A percentile compares a stretch with the other conserved stretches of the same genome.
phyloP scores from a whole-genome alignment of 2,888 invertebrate genomes.

The Sylvicola cinctus region DNA sequence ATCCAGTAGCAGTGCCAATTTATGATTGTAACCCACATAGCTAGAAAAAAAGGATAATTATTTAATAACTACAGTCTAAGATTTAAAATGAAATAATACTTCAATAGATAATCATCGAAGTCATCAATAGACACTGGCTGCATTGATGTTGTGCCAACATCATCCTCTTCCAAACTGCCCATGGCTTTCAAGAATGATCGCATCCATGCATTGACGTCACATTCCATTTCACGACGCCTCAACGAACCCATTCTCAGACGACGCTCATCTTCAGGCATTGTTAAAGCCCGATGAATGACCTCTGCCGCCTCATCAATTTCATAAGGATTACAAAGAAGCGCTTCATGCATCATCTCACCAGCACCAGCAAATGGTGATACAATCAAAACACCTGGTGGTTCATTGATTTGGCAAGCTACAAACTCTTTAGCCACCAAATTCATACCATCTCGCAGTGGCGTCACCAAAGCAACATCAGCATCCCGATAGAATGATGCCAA shows the following conservation, averaged over 20 bases:
- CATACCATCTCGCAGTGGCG: slow-evolving; percentile 77
- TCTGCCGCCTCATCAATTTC: slow-evolving; percentile 75
- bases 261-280: slow-evolving; percentile 79
- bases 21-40: slow-evolving; percentile 70
- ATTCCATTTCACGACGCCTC: slow-evolving; percentile 54
- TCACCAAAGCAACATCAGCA: slow-evolving; percentile 69
- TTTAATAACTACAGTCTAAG: slow-evolving; percentile 3
- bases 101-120: slow-evolving; percentile 71
- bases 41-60: slow-evolving; percentile 22
- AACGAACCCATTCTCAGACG: slow-evolving; percentile 71
- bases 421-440: slow-evolving; percentile 85
- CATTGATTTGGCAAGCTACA: slow-evolving; percentile 77
- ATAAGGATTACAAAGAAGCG: slow-evolving; percentile 73
- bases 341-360: slow-evolving; percentile 87
- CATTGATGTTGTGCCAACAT: slow-evolving; percentile 66
- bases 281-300: slow-evolving; percentile 65
- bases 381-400: slow-evolving; percentile 66
- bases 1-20: slow-evolving; percentile 62
- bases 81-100: slow-evolving; percentile 28
- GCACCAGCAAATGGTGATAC: slow-evolving; percentile 84
- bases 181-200: slow-evolving; percentile 69
- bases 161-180: slow-evolving; percentile 67
- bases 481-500: slow-evolving; percentile 73
- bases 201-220: slow-evolving; percentile 81
- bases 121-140: slow-evolving; percentile 80